These are phyloP conservation scores for Vanessa tameamea DNA, from an alignment of 1,140 invertebrate species.

Conservation along the genomic window DNA sequence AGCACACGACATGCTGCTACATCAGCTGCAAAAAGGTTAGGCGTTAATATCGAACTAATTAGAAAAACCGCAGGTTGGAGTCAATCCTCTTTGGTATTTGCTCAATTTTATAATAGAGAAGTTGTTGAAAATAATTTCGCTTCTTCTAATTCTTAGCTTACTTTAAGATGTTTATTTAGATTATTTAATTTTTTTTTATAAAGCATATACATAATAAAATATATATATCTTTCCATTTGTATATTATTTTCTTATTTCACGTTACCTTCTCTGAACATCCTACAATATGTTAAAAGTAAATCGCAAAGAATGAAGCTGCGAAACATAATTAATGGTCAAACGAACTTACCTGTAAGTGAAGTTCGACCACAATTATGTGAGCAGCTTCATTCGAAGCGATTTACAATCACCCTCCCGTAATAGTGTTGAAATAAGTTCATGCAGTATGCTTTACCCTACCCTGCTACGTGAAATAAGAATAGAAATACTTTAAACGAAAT, in stretches of 20 bases:
- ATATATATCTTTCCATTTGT: neutral
- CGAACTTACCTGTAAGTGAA: too few relatives aligned
- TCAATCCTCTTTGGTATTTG: too few relatives aligned
- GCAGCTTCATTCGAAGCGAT: too few relatives aligned
- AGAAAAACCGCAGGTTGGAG: constrained; percentile 23
- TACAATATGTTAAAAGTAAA: constrained; percentile 9
- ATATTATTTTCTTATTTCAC: constrained; percentile 4
- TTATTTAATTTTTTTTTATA: neutral
- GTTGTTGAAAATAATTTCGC: constrained; percentile 18
- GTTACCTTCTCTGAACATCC: neutral
- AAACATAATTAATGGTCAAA: too few relatives aligned
- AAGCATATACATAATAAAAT: neutral
- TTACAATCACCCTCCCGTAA: too few relatives aligned
- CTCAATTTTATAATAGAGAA: constrained; percentile 6
- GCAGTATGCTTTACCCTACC: too few relatives aligned
- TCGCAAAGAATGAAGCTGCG: too few relatives aligned
- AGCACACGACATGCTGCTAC: constrained; percentile 40
- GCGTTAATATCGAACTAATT: constrained; percentile 45
- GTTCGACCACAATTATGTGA: too few relatives aligned
- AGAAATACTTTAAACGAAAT: too few relatives aligned
- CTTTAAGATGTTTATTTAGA: constrained; percentile 1
- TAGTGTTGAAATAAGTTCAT: too few relatives aligned
- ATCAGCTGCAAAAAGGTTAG: constrained; percentile 44
- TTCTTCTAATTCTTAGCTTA: neutral
- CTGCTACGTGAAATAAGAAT: too few relatives aligned